Percentiles rank a stretch among this genome's conserved stretches.
These are phyloP conservation scores for Petrophora chlorosata DNA, from an alignment of 2,888 invertebrate species.

Conservation along the genomic window DNA sequence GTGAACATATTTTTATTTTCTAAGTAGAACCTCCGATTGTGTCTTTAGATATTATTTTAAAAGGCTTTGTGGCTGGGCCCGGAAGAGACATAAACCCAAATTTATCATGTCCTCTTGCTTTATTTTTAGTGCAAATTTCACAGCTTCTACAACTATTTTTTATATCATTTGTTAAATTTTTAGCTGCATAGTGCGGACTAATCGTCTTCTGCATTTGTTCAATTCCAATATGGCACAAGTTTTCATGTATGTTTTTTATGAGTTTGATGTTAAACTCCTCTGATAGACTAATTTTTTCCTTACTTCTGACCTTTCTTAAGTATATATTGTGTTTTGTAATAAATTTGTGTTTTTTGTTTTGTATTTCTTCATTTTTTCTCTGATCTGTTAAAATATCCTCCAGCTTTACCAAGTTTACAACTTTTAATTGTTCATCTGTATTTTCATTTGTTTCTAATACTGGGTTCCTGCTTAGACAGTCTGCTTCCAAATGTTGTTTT, in stretches of 20 bases:
- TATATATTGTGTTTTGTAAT: background rate
- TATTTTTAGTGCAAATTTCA: conserved; percentile 35
- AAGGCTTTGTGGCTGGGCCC: conserved; percentile 36
- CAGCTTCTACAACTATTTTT: conserved; percentile 24
- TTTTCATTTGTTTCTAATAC: background rate
- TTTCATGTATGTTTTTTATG: background rate
- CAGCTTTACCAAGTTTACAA: background rate
- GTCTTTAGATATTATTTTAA: conserved; percentile 36
- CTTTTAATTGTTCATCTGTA: background rate
- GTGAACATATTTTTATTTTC: too few relatives aligned
- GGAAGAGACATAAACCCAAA: conserved; percentile 38
- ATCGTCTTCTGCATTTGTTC: conserved; percentile 8
- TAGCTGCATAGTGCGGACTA: background rate
- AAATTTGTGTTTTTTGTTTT: background rate
- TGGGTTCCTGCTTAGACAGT: background rate
- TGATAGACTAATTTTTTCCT: background rate
- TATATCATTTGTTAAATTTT: conserved; percentile 31
- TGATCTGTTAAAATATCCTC: background rate
- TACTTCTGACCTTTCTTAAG: background rate
- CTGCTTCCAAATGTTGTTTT: background rate
- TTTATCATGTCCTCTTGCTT: conserved; percentile 33
- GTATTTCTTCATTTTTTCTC: background rate
- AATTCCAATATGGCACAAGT: background rate
- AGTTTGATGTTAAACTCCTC: background rate
- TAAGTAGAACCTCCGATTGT: conserved; percentile 39